A percentile compares a stretch with the other conserved stretches of the same genome.
phyloP scores from a whole-genome alignment of 2,888 invertebrate genomes.

The Vesta saturnalis region DNA sequence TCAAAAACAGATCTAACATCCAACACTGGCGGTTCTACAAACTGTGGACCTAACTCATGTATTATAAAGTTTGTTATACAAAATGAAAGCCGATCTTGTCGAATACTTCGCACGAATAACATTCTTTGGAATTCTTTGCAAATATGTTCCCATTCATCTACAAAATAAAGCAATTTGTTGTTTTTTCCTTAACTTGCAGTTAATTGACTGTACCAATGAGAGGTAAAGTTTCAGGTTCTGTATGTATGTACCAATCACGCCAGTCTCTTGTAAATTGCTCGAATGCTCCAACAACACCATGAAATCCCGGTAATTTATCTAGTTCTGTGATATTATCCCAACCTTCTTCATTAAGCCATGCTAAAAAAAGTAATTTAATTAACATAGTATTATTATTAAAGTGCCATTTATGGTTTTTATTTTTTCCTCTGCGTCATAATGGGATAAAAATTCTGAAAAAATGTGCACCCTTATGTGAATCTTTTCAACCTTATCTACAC shows the following conservation, averaged over 20 bases:
- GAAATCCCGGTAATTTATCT: conserved; percentile 87
- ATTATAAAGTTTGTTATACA: conserved; percentile 81
- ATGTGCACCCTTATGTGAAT: too few species aligned
- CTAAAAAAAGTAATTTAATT: conserved; percentile 50
- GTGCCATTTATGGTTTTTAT: too few species aligned
- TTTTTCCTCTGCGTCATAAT: too few species aligned
- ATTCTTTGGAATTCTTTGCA: conserved; percentile 88
- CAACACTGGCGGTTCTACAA: conserved; percentile 86
- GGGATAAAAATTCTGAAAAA: too few species aligned
- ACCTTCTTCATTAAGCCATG: conserved; percentile 82
- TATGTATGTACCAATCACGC: conserved; percentile 82
- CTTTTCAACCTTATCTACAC: too few species aligned
- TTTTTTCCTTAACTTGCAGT: not conserved
- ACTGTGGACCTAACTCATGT: conserved; percentile 78
- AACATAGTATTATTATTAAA: too few species aligned
- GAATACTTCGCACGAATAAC: conserved; percentile 80
- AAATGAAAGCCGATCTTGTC: conserved; percentile 85
- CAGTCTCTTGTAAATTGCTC: conserved; percentile 83
- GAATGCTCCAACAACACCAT: conserved; percentile 82
- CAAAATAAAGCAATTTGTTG: not conserved
- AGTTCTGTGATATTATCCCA: conserved; percentile 93
- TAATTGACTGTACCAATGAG: conserved; percentile 70
- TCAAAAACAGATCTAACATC: conserved; percentile 81
- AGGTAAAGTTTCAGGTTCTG: conserved; percentile 79
- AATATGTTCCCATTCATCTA: conserved; percentile 85